Conservation (phyloP, 2,888 invertebrate genomes). For the Agrilus cyanescens region DNA sequence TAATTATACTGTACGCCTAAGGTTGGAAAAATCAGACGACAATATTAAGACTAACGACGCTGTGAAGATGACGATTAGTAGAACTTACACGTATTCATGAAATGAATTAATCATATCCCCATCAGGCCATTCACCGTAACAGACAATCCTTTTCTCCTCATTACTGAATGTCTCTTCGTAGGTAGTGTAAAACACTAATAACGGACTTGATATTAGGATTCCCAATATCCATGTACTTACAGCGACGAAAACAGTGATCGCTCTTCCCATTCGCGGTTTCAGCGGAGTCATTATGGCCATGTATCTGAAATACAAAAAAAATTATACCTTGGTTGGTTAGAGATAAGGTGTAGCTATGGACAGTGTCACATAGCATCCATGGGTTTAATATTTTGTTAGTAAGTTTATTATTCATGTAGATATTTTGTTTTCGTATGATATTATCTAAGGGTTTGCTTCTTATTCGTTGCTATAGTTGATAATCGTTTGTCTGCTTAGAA, state of each 20-base stretch:
- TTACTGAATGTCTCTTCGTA: conserved; percentile 38
- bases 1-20: too few relatives aligned
- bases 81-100: conserved; percentile 65
- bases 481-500: too few relatives aligned
- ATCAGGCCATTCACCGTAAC: conserved; percentile 80
- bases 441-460: too few relatives aligned
- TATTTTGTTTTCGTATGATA: too few relatives aligned
- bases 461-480: too few relatives aligned
- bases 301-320: conserved; percentile 52
- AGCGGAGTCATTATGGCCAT: conserved; percentile 92
- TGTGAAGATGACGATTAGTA: too few relatives aligned
- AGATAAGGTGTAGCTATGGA: conserved; percentile 2
- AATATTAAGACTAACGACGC: too few relatives aligned
- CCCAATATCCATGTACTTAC: conserved; percentile 76
- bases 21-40: too few relatives aligned
- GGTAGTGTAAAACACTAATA: conserved; percentile 73
- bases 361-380: conserved; percentile 2
- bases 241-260: conserved; percentile 72
- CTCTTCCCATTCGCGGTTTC: conserved; percentile 74
- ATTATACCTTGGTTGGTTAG: background rate
- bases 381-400: too few relatives aligned
- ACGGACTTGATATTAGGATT: conserved; percentile 69
- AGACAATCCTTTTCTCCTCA: conserved; percentile 56
- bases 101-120: conserved; percentile 58
- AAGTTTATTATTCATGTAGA: too few relatives aligned